Conservation (phyloP, 2,113 vertebrate genomes). For the Zeus faber region DNA sequence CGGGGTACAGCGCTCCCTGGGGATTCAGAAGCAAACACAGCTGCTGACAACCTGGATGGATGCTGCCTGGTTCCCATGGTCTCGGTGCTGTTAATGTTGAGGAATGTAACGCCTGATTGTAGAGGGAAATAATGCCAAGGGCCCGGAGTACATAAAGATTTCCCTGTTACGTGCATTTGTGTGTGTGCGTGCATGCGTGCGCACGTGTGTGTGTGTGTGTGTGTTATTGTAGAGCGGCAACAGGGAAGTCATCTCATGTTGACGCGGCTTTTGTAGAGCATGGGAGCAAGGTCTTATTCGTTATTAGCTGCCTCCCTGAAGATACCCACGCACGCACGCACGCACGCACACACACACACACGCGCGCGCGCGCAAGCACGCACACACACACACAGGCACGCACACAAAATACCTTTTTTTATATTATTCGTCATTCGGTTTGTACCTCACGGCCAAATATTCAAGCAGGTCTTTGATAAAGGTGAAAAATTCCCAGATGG, state of each 20-base stretch:
- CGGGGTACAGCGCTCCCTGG: neutral
- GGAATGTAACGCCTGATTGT: neutral
- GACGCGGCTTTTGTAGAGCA: no score
- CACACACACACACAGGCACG: conserved; percentile 1
- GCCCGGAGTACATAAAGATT: neutral
- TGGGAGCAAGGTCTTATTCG: no score
- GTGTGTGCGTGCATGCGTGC: neutral
- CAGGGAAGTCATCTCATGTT: no score
- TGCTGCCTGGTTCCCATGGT: conserved; percentile 5
- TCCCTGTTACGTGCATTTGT: neutral
- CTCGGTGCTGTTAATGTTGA: conserved; percentile 2
- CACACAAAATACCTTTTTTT: no score
- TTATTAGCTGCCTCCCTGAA: no score
- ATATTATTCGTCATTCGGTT: no score
- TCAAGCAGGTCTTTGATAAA: no score
- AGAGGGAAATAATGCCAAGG: conserved; percentile 1
- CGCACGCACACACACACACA: neutral
- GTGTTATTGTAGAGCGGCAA: no score
- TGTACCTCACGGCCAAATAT: no score
- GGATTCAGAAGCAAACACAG: conserved; percentile 5
- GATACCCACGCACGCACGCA: neutral
- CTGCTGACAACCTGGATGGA: conserved; percentile 9
- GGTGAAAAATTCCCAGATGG: no score
- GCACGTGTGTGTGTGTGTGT: conserved; percentile 10
- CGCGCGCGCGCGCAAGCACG: neutral